phyloP scores from a whole-genome alignment of 2,888 invertebrate species.

The Geophilus truncorum region DNA sequence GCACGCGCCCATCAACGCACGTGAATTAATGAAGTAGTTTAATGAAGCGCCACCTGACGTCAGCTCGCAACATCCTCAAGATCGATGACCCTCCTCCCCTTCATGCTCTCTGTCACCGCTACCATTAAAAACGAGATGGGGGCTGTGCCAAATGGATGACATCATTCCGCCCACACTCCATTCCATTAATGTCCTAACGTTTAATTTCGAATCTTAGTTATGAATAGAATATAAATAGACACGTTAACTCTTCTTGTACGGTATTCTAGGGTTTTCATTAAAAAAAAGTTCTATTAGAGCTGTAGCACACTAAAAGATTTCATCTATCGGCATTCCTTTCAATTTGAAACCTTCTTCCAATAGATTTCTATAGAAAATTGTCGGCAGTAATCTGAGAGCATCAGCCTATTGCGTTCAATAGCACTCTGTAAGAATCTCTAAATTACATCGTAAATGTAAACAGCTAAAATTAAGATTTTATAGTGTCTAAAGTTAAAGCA shows the following conservation, averaged over 20 bases:
- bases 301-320: no score
- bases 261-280: no score
- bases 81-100: background rate
- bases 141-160: background rate
- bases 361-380: no score
- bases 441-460: no score
- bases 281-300: no score
- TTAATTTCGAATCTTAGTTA: background rate
- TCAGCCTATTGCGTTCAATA: no score
- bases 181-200: background rate
- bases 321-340: no score
- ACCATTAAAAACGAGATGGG: background rate
- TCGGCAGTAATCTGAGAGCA: no score
- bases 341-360: no score
- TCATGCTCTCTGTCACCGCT: background rate
- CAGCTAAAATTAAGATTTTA: no score
- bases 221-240: background rate
- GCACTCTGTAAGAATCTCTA: no score
- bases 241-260: background rate
- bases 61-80: background rate
- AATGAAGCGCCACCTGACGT: background rate
- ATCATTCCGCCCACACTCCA: background rate
- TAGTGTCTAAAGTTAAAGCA: no score
- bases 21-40: background rate
- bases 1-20: background rate